These are phyloP conservation scores for Plebejus anna DNA, from an alignment of 2,888 invertebrate genomes.

Conservation along the genomic window DNA sequence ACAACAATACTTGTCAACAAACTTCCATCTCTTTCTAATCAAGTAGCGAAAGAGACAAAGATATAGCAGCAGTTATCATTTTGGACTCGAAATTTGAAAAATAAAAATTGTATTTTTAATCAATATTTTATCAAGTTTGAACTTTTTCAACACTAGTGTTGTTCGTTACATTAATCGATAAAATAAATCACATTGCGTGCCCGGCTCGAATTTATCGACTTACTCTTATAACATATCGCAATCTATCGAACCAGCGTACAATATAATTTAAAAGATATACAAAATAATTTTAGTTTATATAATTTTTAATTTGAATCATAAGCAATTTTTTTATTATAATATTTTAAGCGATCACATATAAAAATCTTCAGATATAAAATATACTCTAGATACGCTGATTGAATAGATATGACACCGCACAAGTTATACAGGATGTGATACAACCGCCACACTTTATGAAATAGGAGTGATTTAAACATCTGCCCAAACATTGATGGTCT, in stretches of 20 bases:
- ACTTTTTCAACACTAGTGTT: not conserved
- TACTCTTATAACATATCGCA: conserved; percentile 24
- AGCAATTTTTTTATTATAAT: not conserved
- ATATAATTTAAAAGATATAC: conserved; percentile 8
- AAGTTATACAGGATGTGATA: conserved; percentile 3
- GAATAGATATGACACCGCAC: conserved; percentile 31
- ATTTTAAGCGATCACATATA: not conserved
- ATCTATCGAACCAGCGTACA: conserved; percentile 34
- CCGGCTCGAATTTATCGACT: conserved; percentile 24
- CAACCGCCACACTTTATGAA: not conserved
- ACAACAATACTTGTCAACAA: not conserved
- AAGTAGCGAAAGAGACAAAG: conserved; percentile 3
- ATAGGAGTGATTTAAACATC: not conserved
- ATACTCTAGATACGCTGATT: conserved; percentile 31
- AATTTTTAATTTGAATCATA: conserved; percentile 4
- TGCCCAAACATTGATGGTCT: not conserved
- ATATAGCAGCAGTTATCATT: not conserved
- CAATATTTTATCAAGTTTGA: not conserved
- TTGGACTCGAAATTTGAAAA: conserved; percentile 2
- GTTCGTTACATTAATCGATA: conserved; percentile 10
- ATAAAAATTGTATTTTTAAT: not conserved
- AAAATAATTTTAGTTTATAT: conserved; percentile 10
- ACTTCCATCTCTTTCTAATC: not conserved
- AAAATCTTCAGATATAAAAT: not conserved
- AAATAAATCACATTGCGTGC: conserved; percentile 24